Conservation (phyloP, 2,113 vertebrate species). For the Pica pica region DNA sequence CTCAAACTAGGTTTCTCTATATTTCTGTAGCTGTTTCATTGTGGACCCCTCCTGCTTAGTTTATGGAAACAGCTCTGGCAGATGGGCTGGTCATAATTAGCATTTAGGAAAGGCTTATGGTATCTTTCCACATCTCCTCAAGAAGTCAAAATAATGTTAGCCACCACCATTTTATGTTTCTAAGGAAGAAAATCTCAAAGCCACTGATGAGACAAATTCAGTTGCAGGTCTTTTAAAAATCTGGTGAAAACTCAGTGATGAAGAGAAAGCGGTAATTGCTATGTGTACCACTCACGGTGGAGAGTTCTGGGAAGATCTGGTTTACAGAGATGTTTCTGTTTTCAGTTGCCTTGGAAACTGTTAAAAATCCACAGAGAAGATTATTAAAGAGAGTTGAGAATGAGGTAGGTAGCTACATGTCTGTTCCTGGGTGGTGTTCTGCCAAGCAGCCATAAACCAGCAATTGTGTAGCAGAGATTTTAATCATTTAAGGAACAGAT, state of each 20-base stretch:
- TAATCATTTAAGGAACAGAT: background rate
- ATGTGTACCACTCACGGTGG: background rate
- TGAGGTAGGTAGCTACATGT: background rate
- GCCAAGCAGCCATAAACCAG: background rate
- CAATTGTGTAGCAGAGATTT: background rate
- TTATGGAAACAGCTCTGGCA: background rate
- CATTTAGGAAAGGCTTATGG: background rate
- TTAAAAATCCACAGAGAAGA: background rate
- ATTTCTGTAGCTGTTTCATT: background rate
- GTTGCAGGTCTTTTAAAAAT: background rate
- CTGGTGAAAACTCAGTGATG: background rate
- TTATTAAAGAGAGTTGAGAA: background rate
- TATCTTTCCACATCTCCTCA: background rate
- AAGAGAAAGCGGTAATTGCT: background rate
- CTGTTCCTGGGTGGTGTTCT: background rate
- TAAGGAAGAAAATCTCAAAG: background rate
- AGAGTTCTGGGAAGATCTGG: background rate
- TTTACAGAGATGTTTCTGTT: background rate
- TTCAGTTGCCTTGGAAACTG: background rate
- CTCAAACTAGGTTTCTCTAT: background rate
- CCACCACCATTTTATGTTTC: background rate
- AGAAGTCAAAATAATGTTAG: background rate
- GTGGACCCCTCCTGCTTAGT: background rate
- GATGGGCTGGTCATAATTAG: background rate
- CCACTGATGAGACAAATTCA: background rate